Evolutionary conservation across 1,140 invertebrate species (phyloP), one percentile per base, ranked within the genome.

Genomic region (Cotesia typhae): DNA sequence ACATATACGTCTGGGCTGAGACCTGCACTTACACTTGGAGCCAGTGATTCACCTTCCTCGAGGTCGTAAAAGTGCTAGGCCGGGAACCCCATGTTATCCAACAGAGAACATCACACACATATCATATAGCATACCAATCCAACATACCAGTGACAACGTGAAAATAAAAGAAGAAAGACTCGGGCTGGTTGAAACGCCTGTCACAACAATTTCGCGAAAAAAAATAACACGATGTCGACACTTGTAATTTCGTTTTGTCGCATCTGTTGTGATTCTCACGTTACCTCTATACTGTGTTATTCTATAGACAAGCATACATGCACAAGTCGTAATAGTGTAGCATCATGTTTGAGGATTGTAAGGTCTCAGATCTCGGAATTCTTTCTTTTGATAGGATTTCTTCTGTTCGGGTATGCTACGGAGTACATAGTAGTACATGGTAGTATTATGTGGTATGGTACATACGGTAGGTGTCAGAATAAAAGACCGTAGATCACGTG

Each of bases 261-360:
- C 82, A 83, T 83, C 82, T 83, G 82, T 80, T 82, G 81, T 81
- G 78, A 80, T 82, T 81, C 82, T 83, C 81, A 78, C 77, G 76
- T 83, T 83, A 81, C 81, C 74, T 35, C 75, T 28, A 28, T 28
- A 28, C 28, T 28, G 59, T 67, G 53, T 66, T 74, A 74, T 73
- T 77, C 53, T 60, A 70, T 47, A 60, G 20, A 55, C 9, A 36
- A 12, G 38, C 36, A 17, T 12, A 28, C 17, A 61, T 28, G 4
- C 20, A 61, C 28, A 4, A 55, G 53, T 52, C n/a, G n/a, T 52
- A 52, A 55, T 14, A 55, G 28, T 28, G 28, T 47, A 47, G 41
- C 6, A 47, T 47, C 41, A 47, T 47, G 41, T 47, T 47, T 9
- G 41, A 47, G 4, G 41, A 47, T 57, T 57, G 20, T 57, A 57